Evolutionary conservation across 2,888 invertebrate genomes (phyloP), one percentile per base, ranked within the genome.

Genomic region (Scaptomyza tumidula): DNA sequence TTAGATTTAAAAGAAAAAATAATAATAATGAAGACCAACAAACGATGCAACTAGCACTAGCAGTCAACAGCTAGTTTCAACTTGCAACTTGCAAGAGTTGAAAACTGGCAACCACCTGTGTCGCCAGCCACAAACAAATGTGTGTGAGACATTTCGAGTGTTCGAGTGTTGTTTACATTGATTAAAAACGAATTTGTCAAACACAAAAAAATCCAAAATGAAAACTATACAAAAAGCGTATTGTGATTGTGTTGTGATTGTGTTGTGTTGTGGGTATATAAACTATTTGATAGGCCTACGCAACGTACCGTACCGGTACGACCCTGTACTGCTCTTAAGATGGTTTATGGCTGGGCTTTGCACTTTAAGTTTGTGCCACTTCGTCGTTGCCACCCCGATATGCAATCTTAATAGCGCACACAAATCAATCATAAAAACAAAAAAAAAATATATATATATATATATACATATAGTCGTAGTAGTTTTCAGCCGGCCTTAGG

Each of bases 381-480:
- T 59, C 59, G 61, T 54, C 58, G 76, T 60, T 76, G 71, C 76
- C 62, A 61, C 54, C 43, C 46, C 71, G 80, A 80, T 86, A 80
- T 74, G 69, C 71, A 82, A 82, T 86, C 82, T 82, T 80, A 86
- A 78, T 80, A 78, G 69, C 56, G 46, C 64, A 61, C 65, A 86
- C 81, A 82, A 82, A 82, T 82, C 87, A 86, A 82, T 82, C 82
- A 86, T 75, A 65, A 75, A 79, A 45, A 37, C 6, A 33, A 10
- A 33, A 7, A 14, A 39, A 14, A 16, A 16, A n/a, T n/a, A n/a
- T n/a, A n/a, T 16, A 33, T 6, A 10, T 10, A 10, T 6, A 41
- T 19, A 2, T 19, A 19, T 19, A 19, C 19, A 19, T 2, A 19
- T 19, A 19, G 19, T 19, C 19, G 14, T 14, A 9, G 39, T 24